Evolutionary conservation across 2,113 vertebrate genomes (phyloP).

Genomic region (Ascaphus truei): DNA sequence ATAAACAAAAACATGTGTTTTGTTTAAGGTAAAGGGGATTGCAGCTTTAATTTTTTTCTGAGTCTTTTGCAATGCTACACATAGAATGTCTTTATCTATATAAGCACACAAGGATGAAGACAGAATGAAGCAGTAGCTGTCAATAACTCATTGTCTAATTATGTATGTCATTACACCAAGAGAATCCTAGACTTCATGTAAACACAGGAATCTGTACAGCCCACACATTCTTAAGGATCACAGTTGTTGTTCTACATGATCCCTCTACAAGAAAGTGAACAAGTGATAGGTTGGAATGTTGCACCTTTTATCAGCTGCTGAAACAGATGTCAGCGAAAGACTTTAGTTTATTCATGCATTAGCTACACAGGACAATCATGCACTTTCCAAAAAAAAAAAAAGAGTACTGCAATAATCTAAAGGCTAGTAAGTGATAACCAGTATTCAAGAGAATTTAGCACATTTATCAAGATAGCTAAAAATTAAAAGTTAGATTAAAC

Average conservation of each 20-base stretch:
- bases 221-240: not conserved
- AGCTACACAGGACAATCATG: not conserved
- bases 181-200: not conserved
- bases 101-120: not conserved
- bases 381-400: not conserved
- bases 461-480: too few relatives aligned
- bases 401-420: too few relatives aligned
- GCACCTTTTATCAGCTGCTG: not conserved
- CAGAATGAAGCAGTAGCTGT: not conserved
- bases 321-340: not conserved
- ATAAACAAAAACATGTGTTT: too few relatives aligned
- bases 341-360: not conserved
- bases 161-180: not conserved
- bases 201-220: not conserved
- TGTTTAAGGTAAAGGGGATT: too few relatives aligned
- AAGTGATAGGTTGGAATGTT: not conserved
- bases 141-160: not conserved
- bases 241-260: not conserved
- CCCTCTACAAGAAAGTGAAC: not conserved
- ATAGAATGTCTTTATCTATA: too few relatives aligned
- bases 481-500: too few relatives aligned
- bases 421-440: too few relatives aligned
- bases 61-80: too few relatives aligned
- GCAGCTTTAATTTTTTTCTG: too few relatives aligned
- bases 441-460: too few relatives aligned